Conservation (phyloP, 1,140 invertebrate species). For the Fopius arisanus region DNA sequence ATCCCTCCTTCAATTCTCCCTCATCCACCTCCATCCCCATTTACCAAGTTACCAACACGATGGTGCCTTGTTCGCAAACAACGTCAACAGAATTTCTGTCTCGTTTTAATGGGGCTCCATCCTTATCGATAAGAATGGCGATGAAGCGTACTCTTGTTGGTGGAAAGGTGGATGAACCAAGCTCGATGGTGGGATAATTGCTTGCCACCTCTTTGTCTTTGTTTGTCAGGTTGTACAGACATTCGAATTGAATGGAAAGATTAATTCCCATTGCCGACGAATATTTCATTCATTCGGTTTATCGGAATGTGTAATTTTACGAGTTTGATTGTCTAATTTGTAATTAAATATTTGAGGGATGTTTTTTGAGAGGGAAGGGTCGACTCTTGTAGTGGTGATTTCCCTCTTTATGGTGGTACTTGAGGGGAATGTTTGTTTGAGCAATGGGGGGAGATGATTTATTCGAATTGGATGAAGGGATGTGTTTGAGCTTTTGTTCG, state of each 20-base stretch:
- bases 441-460: too few relatives aligned
- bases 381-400: too few relatives aligned
- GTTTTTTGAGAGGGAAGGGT: neutral
- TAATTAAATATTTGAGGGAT: neutral
- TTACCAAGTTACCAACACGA: neutral
- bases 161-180: neutral
- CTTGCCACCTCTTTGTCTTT: neutral
- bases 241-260: neutral
- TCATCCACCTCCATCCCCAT: neutral
- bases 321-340: neutral
- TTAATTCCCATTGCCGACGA: neutral
- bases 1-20: neutral
- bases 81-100: neutral
- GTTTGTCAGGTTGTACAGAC: conserved; percentile 13
- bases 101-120: neutral
- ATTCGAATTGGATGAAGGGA: too few relatives aligned
- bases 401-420: too few relatives aligned
- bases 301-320: neutral
- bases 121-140: conserved; percentile 1
- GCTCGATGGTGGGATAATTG: conserved; percentile 8
- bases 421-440: too few relatives aligned
- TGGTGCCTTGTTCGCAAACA: neutral
- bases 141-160: neutral
- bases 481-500: too few relatives aligned
- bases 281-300: neutral